These are phyloP conservation scores for Caretta caretta DNA, from an alignment of 2,113 vertebrate species.

Conservation along the genomic window DNA sequence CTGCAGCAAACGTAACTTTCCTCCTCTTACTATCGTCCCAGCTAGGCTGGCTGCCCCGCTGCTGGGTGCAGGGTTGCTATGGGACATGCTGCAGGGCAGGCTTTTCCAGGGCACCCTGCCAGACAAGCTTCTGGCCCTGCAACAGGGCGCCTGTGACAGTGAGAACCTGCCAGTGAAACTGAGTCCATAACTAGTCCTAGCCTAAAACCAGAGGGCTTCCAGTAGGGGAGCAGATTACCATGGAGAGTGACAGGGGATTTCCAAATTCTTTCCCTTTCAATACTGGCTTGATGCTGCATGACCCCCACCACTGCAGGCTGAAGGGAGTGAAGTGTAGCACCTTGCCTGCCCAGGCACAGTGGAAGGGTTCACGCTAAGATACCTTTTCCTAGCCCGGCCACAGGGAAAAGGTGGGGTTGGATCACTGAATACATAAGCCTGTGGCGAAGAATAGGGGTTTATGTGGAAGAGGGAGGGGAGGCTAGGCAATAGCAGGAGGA, in stretches of 20 bases:
- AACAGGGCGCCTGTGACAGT: background rate
- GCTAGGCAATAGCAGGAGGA: background rate
- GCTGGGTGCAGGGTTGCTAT: background rate
- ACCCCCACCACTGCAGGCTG: constrained; percentile 55
- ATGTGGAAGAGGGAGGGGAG: background rate
- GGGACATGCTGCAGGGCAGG: background rate
- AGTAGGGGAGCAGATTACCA: background rate
- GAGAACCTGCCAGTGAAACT: background rate
- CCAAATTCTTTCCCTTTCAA: background rate
- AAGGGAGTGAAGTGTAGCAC: background rate
- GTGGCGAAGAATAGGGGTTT: background rate
- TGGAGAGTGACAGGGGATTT: background rate
- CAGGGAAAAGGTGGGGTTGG: background rate
- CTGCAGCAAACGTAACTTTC: too few relatives aligned
- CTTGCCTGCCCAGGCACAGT: background rate
- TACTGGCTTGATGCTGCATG: constrained; percentile 68
- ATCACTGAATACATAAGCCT: background rate
- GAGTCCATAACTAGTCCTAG: background rate
- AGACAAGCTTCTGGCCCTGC: too few relatives aligned
- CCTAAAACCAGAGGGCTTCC: background rate
- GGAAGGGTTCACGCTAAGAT: background rate
- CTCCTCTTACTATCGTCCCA: too few relatives aligned
- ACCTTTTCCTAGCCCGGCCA: background rate
- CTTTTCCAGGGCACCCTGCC: background rate
- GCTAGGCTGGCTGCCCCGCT: too few relatives aligned